These are phyloP conservation scores for Camponotus vicinus DNA, from an alignment of 1,140 invertebrate species.

Conservation along the genomic window DNA sequence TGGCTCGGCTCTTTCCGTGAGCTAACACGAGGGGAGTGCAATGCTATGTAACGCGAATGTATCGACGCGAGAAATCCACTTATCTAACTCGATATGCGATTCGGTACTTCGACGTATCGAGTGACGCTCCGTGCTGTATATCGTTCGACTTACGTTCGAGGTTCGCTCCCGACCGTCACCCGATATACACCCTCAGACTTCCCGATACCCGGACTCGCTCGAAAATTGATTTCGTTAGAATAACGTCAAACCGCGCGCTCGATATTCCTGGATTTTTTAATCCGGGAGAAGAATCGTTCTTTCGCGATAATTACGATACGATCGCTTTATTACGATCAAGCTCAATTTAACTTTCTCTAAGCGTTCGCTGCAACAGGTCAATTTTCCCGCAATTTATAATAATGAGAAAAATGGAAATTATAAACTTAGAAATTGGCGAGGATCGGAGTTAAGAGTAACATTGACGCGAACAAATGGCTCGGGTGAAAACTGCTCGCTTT, in stretches of 20 bases:
- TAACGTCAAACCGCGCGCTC: constrained; percentile 8
- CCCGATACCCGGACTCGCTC: neutral
- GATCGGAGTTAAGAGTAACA: constrained; percentile 11
- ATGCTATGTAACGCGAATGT: constrained; percentile 82
- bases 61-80: constrained; percentile 83
- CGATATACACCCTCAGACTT: constrained; percentile 38
- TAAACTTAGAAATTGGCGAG: constrained; percentile 1
- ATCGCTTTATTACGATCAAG: neutral
- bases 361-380: neutral
- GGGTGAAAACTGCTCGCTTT: constrained; percentile 35
- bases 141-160: constrained; percentile 53
- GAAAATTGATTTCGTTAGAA: constrained; percentile 55
- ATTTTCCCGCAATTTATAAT: neutral
- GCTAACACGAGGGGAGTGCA: constrained; percentile 81
- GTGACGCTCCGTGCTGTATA: constrained; percentile 52
- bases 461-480: constrained; percentile 33
- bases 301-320: neutral
- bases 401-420: too few relatives aligned
- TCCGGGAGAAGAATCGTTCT: neutral
- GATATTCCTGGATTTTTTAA: constrained; percentile 6
- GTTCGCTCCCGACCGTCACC: constrained; percentile 32
- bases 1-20: constrained; percentile 75
- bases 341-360: neutral
- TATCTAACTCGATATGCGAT: constrained; percentile 77
- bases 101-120: constrained; percentile 37